Evolutionary conservation across 1,140 invertebrate species (phyloP).

Genomic region (Drosophila parvula): DNA sequence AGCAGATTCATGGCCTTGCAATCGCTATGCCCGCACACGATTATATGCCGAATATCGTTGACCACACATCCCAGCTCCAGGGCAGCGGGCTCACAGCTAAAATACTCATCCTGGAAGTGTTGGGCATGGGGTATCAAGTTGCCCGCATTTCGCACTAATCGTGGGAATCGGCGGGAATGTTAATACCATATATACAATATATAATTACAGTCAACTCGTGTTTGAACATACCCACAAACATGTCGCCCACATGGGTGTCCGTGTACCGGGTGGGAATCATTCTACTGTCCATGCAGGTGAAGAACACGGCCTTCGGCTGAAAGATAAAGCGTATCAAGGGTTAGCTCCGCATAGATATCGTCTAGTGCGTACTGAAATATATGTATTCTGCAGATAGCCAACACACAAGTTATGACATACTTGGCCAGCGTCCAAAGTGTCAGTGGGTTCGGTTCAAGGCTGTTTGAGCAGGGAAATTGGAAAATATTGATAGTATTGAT

Average conservation of each 20-base stretch:
- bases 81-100: conserved; percentile 96
- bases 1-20: conserved; percentile 98
- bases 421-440: conserved; percentile 57
- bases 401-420: conserved; percentile 33
- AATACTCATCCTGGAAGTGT: conserved; percentile 93
- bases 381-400: conserved; percentile 29
- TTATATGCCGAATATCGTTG: conserved; percentile 96
- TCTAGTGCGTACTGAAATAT: conserved; percentile 41
- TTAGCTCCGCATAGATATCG: conserved; percentile 43
- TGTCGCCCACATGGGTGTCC: conserved; percentile 97
- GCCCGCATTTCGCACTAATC: conserved; percentile 96
- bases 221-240: conserved; percentile 94
- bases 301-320: conserved; percentile 97
- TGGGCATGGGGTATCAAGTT: conserved; percentile 96
- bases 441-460: conserved; percentile 51
- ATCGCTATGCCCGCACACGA: conserved; percentile 98
- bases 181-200: background rate
- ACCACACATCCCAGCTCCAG: conserved; percentile 96
- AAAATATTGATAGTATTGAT: conserved; percentile 22
- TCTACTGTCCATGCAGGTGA: conserved; percentile 98
- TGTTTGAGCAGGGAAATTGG: conserved; percentile 24
- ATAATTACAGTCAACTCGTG: background rate
- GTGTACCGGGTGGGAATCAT: conserved; percentile 98
- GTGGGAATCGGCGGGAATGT: conserved; percentile 38
- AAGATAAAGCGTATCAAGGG: conserved; percentile 53